These are phyloP conservation scores for Mus spretus DNA, from an alignment of 2,797 vertebrate species.

Conservation along the genomic window DNA sequence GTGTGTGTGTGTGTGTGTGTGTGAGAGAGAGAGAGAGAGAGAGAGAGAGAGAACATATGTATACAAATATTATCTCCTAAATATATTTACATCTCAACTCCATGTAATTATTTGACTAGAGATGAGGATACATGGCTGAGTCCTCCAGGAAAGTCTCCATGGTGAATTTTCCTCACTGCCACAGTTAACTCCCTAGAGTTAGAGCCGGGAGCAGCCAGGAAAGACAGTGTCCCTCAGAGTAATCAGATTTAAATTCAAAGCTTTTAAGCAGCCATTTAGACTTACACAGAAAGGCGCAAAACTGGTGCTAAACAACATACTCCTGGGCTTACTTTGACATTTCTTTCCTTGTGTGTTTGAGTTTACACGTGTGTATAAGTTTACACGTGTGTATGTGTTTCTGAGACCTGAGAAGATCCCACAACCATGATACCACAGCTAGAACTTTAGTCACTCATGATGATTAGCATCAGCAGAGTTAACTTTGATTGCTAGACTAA, in stretches of 20 bases:
- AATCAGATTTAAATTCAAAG: not conserved
- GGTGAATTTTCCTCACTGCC: not conserved
- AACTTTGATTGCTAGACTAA: conserved; percentile 46
- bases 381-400: not conserved
- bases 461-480: not conserved
- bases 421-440: not conserved
- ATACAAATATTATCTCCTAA: not conserved
- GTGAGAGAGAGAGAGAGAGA: not conserved
- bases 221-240: not conserved
- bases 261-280: conserved; percentile 10
- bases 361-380: not conserved
- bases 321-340: not conserved
- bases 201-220: not conserved
- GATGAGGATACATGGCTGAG: not conserved
- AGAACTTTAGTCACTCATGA: not conserved
- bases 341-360: not conserved
- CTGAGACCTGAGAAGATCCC: conserved; percentile 16
- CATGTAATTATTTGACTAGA: not conserved
- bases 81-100: not conserved
- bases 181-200: not conserved
- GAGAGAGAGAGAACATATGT: not conserved
- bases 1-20: not conserved
- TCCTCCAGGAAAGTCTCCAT: not conserved
- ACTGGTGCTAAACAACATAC: not conserved
- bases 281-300: conserved; percentile 30